phyloP scores from a whole-genome alignment of 2,113 vertebrate genomes.

The Pipa parva region DNA sequence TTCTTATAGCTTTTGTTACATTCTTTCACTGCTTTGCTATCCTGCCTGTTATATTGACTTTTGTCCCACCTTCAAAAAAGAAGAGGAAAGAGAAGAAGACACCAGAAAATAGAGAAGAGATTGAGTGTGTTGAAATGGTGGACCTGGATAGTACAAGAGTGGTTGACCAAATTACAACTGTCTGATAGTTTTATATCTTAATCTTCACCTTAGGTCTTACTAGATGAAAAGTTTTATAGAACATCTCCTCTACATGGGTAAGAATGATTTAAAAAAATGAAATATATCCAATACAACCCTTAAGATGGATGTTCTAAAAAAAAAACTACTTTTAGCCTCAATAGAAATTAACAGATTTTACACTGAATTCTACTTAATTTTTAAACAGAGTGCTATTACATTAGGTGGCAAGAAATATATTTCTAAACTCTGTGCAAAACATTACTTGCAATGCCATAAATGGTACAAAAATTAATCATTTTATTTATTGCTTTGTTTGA shows the following conservation, averaged over 20 bases:
- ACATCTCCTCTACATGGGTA: constrained; percentile 36
- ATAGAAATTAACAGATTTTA: background rate
- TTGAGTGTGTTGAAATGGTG: constrained; percentile 96
- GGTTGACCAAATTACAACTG: constrained; percentile 97
- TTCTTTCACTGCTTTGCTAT: constrained; percentile 98
- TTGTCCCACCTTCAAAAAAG: constrained; percentile 93
- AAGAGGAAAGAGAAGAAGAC: constrained; percentile 77
- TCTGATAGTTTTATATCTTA: constrained; percentile 64
- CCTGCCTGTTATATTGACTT: constrained; percentile 96
- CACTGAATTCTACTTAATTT: background rate
- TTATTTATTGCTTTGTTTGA: too few species aligned
- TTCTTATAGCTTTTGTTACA: constrained; percentile 92
- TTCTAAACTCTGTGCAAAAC: background rate
- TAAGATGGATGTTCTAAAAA: constrained; percentile 25
- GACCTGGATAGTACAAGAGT: constrained; percentile 93
- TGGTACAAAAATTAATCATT: background rate
- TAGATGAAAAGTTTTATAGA: constrained; percentile 54
- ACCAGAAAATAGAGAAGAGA: constrained; percentile 79
- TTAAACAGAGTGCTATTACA: constrained; percentile 2
- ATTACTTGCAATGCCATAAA: background rate
- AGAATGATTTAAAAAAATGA: constrained; percentile 24
- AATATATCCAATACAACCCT: constrained; percentile 34
- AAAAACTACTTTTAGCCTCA: constrained; percentile 21
- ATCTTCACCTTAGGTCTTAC: constrained; percentile 67
- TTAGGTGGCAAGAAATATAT: background rate